Evolutionary conservation across 2,888 invertebrate genomes (phyloP).

Genomic region (Thalpophila matura): DNA sequence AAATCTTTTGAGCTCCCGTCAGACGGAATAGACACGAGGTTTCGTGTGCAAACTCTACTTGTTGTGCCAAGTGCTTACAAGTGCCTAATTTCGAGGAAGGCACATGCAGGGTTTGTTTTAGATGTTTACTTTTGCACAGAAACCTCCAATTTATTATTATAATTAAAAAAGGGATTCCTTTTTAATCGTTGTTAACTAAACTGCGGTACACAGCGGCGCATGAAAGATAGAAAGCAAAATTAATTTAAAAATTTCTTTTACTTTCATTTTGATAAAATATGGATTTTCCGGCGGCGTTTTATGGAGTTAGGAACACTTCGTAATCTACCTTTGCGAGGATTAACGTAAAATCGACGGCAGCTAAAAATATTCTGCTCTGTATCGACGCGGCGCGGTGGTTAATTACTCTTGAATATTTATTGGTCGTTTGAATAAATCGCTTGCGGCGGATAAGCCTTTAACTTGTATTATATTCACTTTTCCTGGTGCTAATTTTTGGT

Average conservation of each 20-base stretch:
- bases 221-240: conserved; percentile 61
- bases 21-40: conserved; percentile 75
- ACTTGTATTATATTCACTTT: conserved; percentile 85
- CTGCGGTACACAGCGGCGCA: conserved; percentile 52
- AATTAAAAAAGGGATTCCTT: conserved; percentile 27
- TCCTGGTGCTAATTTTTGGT: conserved; percentile 74
- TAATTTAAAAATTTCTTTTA: conserved; percentile 67
- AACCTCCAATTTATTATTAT: conserved; percentile 25
- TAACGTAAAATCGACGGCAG: conserved; percentile 83
- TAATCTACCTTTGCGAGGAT: conserved; percentile 86
- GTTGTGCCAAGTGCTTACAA: conserved; percentile 70
- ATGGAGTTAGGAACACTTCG: conserved; percentile 80
- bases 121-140: conserved; percentile 46
- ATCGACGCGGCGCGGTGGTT: conserved; percentile 83
- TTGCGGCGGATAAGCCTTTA: conserved; percentile 83
- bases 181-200: conserved; percentile 46
- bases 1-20: conserved; percentile 81
- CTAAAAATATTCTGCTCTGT: conserved; percentile 83
- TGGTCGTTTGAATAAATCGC: conserved; percentile 90
- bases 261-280: conserved; percentile 72
- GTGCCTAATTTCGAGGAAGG: conserved; percentile 68
- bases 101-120: conserved; percentile 29
- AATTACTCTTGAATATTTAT: conserved; percentile 90
- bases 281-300: conserved; percentile 73
- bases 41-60: conserved; percentile 72